Percentiles rank a stretch among this genome's conserved stretches.
Evolutionary conservation across 2,888 invertebrate species (phyloP).

Genomic region (Melinaea marsaeus): DNA sequence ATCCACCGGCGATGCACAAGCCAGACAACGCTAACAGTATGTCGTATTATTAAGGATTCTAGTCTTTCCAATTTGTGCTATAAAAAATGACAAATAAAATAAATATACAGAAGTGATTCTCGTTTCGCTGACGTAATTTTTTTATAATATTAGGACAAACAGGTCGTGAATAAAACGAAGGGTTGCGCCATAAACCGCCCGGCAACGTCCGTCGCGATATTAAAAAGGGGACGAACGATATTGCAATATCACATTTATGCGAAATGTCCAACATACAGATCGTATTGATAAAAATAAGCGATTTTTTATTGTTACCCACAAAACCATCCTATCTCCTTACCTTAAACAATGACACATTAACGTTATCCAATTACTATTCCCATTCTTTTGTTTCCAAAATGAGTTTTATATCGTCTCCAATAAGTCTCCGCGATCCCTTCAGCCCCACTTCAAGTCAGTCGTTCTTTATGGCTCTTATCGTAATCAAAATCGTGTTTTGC

Average conservation of each 20-base stretch:
- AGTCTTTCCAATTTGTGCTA: neutral
- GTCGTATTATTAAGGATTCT: slow-evolving; percentile 35
- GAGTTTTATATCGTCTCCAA: slow-evolving; percentile 24
- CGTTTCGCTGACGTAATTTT: slow-evolving; percentile 73
- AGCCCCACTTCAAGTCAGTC: slow-evolving; percentile 28
- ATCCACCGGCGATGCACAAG: slow-evolving; percentile 77
- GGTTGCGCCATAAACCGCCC: slow-evolving; percentile 77
- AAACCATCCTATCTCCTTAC: slow-evolving; percentile 39
- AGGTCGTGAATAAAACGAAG: slow-evolving; percentile 77
- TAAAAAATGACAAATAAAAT: slow-evolving; percentile 1
- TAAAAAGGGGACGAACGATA: slow-evolving; percentile 78
- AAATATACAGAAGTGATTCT: slow-evolving; percentile 32
- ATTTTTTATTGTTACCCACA: slow-evolving; percentile 73
- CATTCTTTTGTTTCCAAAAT: slow-evolving; percentile 24
- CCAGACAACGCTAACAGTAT: slow-evolving; percentile 68
- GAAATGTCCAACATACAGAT: slow-evolving; percentile 77
- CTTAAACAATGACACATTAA: slow-evolving; percentile 22
- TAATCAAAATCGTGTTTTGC: slow-evolving; percentile 63
- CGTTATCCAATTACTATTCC: slow-evolving; percentile 24
- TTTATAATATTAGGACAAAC: slow-evolving; percentile 78
- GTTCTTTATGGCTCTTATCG: slow-evolving; percentile 48
- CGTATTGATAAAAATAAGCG: slow-evolving; percentile 78
- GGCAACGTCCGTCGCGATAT: slow-evolving; percentile 75
- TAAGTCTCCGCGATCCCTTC: slow-evolving; percentile 18
- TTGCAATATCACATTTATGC: slow-evolving; percentile 79